Conservation (phyloP, 2,888 invertebrate species). For the Anaspis maculata region DNA sequence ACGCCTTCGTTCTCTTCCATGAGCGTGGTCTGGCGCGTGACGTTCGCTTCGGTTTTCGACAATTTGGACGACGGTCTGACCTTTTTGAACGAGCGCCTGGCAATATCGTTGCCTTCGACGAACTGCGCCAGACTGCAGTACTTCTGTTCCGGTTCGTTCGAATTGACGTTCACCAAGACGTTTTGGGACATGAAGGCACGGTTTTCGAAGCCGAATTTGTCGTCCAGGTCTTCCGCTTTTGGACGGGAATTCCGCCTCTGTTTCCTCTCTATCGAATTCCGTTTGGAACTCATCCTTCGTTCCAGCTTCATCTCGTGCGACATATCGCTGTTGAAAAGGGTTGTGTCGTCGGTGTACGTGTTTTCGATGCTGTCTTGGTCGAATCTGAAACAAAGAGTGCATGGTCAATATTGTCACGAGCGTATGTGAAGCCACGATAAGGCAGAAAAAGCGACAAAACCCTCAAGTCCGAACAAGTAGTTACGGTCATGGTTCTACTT, state of each 20-base stretch:
- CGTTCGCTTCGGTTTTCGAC: constrained; percentile 41
- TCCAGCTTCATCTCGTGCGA: constrained; percentile 36
- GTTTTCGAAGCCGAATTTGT: constrained; percentile 65
- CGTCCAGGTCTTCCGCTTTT: constrained; percentile 47
- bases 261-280: constrained; percentile 35
- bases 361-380: constrained; percentile 49
- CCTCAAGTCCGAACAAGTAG: no score
- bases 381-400: no score
- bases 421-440: no score
- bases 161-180: constrained; percentile 34
- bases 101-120: constrained; percentile 77
- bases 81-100: constrained; percentile 64
- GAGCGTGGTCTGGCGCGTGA: constrained; percentile 34
- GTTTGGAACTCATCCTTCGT: constrained; percentile 49
- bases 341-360: constrained; percentile 64
- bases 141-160: constrained; percentile 48
- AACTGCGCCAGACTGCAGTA: constrained; percentile 76
- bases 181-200: constrained; percentile 54
- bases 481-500: no score
- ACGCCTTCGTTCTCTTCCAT: constrained; percentile 38
- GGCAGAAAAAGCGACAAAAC: no score
- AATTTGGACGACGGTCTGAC: constrained; percentile 28
- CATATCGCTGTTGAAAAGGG: constrained; percentile 52
- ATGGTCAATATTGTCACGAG: no score
- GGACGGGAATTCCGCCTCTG: constrained; percentile 29